Evolutionary conservation across 2,113 vertebrate species (phyloP).

Genomic region (Xiphophorus couchianus): DNA sequence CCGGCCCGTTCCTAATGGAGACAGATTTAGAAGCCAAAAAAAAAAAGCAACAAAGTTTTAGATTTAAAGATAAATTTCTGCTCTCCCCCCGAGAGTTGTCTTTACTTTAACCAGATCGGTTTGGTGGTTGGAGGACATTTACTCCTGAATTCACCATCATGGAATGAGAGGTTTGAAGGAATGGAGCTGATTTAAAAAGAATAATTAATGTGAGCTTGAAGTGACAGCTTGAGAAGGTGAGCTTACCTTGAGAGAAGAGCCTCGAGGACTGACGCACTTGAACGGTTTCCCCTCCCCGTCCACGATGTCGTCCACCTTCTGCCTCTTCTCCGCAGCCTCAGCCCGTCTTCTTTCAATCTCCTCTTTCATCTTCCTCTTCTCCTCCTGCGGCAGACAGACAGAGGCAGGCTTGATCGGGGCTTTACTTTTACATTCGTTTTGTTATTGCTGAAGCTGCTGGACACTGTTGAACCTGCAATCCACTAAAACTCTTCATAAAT

Average conservation of each 20-base stretch:
- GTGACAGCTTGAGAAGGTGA: constrained; percentile 2
- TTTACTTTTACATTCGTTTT: background rate
- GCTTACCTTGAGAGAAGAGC: constrained; percentile 93
- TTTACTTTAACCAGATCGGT: background rate
- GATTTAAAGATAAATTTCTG: background rate
- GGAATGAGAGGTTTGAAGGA: background rate
- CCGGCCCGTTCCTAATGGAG: background rate
- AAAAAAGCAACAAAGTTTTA: background rate
- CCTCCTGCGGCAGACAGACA: constrained; percentile 81
- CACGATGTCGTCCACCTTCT: constrained; percentile 87
- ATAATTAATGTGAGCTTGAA: background rate
- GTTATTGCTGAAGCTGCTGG: constrained; percentile 5
- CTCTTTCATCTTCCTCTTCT: constrained; percentile 95
- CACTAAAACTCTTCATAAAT: too few species aligned
- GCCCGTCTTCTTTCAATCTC: constrained; percentile 96
- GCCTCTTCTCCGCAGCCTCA: constrained; percentile 96
- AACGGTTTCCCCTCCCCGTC: constrained; percentile 89
- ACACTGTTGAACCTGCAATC: background rate
- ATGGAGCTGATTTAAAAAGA: background rate
- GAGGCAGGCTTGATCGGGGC: background rate
- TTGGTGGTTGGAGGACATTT: background rate
- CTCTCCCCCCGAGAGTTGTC: too few species aligned
- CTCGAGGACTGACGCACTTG: constrained; percentile 93
- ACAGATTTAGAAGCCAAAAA: background rate
- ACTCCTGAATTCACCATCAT: background rate